Percentiles rank a stretch among this genome's conserved stretches.
These are phyloP conservation scores for Genyomyrus donnyi DNA, from an alignment of 2,113 vertebrate genomes.

Conservation along the genomic window DNA sequence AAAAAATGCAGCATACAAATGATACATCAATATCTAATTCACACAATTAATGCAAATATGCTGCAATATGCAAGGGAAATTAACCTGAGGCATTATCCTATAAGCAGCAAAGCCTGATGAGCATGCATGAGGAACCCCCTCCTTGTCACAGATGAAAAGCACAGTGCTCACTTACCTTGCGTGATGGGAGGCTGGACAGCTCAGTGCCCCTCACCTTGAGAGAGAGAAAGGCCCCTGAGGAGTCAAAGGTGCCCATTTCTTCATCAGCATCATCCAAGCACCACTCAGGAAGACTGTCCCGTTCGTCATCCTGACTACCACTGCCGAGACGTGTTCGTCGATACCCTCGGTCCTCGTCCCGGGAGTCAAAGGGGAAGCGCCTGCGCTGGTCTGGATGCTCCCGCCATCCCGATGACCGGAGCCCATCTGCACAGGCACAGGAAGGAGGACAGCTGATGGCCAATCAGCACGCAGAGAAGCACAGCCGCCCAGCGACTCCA, in stretches of 20 bases:
- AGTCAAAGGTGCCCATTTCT: conserved; percentile 96
- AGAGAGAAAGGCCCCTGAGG: conserved; percentile 90
- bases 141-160: not conserved
- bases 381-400: conserved; percentile 85
- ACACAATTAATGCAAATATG: not conserved
- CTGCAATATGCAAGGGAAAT: not conserved
- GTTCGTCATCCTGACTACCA: conserved; percentile 87
- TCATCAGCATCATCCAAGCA: conserved; percentile 95
- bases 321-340: conserved; percentile 84
- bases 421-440: conserved; percentile 59
- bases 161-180: conserved; percentile 13
- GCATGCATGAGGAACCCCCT: not conserved
- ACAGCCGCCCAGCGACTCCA: not conserved
- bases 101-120: not conserved
- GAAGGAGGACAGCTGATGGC: not conserved
- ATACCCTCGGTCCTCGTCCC: conserved; percentile 87
- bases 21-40: not conserved
- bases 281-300: conserved; percentile 93
- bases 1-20: not conserved
- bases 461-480: not conserved
- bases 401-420: conserved; percentile 85
- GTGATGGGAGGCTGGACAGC: conserved; percentile 12
- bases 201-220: conserved; percentile 69
- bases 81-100: not conserved
- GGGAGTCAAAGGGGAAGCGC: conserved; percentile 85